Conservation (phyloP, 1,140 invertebrate species). For the Euschistus heros region DNA sequence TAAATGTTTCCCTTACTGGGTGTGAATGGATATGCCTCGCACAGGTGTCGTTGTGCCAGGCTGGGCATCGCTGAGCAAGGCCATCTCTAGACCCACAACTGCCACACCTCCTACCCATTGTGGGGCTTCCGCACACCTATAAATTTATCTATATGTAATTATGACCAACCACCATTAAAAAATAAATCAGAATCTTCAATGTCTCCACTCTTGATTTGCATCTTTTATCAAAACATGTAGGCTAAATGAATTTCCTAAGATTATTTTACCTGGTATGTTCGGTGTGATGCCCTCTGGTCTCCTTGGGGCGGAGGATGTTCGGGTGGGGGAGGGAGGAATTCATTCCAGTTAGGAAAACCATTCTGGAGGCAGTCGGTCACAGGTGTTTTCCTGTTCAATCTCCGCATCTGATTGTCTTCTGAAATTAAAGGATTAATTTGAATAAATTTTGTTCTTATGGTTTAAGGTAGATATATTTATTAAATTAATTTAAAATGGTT, state of each 20-base stretch:
- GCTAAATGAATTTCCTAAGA: background rate
- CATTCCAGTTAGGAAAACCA: conserved; percentile 57
- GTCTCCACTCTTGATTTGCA: background rate
- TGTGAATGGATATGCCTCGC: conserved; percentile 17
- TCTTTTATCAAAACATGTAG: background rate
- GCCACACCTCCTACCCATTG: conserved; percentile 19
- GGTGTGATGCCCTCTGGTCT: conserved; percentile 9
- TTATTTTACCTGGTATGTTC: conserved; percentile 16
- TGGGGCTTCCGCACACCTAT: conserved; percentile 20
- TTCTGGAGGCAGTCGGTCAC: conserved; percentile 20
- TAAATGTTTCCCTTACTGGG: conserved; percentile 9
- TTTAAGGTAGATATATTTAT: conserved; percentile 17
- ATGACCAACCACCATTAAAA: background rate
- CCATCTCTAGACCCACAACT: conserved; percentile 17
- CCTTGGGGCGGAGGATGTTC: conserved; percentile 58
- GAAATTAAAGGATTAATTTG: background rate
- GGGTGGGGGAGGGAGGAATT: conserved; percentile 66
- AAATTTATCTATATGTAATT: background rate
- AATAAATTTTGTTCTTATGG: conserved; percentile 16
- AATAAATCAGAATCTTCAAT: background rate
- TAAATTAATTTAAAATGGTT: background rate
- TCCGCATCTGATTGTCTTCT: conserved; percentile 21
- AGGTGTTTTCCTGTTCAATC: conserved; percentile 19
- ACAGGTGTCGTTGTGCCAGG: conserved; percentile 23
- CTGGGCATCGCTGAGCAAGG: conserved; percentile 11